A percentile compares a stretch with the other conserved stretches of the same genome.
These are phyloP conservation scores for Myocastor coypus DNA, from an alignment of 2,113 vertebrate genomes.

Conservation along the genomic window DNA sequence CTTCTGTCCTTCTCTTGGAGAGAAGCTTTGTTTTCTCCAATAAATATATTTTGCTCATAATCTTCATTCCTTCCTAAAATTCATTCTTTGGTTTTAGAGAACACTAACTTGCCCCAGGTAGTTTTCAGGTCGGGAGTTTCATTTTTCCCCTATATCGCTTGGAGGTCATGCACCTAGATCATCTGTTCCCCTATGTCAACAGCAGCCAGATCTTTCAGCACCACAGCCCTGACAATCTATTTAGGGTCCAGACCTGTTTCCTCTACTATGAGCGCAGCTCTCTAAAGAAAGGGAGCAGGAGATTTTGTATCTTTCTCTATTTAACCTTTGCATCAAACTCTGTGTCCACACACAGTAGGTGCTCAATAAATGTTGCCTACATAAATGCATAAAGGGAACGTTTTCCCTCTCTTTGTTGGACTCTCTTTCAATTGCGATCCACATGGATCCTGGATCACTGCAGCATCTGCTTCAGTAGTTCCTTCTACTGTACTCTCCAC, in stretches of 20 bases:
- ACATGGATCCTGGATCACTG: background rate
- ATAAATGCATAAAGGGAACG: background rate
- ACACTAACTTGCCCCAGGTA: too few species aligned
- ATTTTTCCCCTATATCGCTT: too few species aligned
- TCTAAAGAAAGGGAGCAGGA: background rate
- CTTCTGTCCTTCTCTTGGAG: too few species aligned
- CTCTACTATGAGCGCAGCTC: too few species aligned
- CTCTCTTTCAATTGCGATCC: background rate
- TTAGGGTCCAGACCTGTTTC: background rate
- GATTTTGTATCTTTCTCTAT: background rate
- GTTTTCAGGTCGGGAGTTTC: too few species aligned
- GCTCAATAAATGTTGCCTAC: background rate
- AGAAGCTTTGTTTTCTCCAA: too few species aligned
- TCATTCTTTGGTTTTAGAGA: too few species aligned
- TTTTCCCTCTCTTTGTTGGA: background rate
- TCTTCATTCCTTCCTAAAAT: too few species aligned
- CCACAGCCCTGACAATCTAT: fast-evolving
- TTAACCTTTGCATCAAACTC: background rate
- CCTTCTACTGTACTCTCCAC: background rate
- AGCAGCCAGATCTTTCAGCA: fast-evolving
- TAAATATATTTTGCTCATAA: too few species aligned
- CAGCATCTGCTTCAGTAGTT: background rate
- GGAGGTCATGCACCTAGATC: too few species aligned
- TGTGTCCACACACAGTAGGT: background rate
- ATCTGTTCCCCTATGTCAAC: too few species aligned